These are phyloP conservation scores for Diadumene lineata DNA, from an alignment of 92 coral and sea anemone species.

Conservation along the genomic window DNA sequence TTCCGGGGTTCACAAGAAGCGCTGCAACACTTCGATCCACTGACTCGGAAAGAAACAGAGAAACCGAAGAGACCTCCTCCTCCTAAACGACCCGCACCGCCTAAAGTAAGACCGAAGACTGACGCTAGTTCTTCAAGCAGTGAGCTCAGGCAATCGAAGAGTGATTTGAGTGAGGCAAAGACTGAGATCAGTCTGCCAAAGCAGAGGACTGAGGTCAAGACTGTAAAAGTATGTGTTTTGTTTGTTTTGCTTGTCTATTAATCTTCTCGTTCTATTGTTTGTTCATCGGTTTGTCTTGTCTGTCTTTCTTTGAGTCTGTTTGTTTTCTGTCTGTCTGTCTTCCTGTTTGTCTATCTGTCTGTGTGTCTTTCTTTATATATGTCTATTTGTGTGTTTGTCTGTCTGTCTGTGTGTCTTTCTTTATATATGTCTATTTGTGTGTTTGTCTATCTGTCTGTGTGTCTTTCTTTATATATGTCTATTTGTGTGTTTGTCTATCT, in stretches of 20 bases:
- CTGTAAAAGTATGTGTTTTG: neutral
- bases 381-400: neutral
- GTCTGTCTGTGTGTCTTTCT: neutral
- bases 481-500: neutral
- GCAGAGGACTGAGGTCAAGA: neutral
- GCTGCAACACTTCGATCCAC: constrained; percentile 66
- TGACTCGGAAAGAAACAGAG: constrained; percentile 35
- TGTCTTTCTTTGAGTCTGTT: too few relatives aligned
- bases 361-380: neutral
- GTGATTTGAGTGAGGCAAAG: neutral
- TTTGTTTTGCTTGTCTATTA: neutral
- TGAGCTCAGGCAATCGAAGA: constrained; percentile 15
- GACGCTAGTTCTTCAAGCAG: neutral
- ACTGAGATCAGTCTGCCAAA: neutral
- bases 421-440: neutral
- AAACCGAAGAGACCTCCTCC: constrained; percentile 78
- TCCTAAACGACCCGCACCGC: constrained; percentile 56
- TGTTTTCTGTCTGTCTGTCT: too few relatives aligned
- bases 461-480: neutral
- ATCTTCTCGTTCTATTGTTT: too few relatives aligned
- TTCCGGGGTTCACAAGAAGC: constrained; percentile 30
- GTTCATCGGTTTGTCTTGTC: too few relatives aligned
- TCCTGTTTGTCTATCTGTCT: too few relatives aligned
- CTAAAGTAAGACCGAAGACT: constrained; percentile 40
- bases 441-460: neutral